Percentiles rank a stretch among this genome's conserved stretches.
Conservation (phyloP, 1,140 invertebrate genomes). For the Lasioglossum baleicum region DNA sequence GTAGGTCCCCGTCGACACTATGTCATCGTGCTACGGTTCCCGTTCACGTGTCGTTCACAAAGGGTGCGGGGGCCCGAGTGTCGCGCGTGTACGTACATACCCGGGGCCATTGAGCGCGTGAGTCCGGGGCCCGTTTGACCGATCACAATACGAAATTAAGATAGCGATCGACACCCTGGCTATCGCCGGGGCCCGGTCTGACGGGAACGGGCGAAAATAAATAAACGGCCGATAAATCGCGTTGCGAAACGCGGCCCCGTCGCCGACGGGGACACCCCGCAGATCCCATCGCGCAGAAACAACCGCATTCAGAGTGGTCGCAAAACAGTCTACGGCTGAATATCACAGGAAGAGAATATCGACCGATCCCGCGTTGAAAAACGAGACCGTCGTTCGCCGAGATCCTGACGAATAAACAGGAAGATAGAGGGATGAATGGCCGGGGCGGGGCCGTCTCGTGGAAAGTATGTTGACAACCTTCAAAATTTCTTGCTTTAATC, state of each 20-base stretch:
- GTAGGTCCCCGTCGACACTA: constrained; percentile 44
- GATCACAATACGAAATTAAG: constrained; percentile 69
- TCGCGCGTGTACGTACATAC: constrained; percentile 6
- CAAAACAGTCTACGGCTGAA: constrained; percentile 26
- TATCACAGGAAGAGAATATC: constrained; percentile 21
- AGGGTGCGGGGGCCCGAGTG: constrained; percentile 38
- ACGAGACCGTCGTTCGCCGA: neutral
- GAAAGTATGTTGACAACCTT: too few species aligned
- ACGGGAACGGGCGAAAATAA: constrained; percentile 57
- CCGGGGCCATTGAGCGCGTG: neutral
- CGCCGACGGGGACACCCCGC: constrained; percentile 30
- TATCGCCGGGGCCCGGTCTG: constrained; percentile 48
- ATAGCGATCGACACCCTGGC: constrained; percentile 64
- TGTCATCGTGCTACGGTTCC: constrained; percentile 35
- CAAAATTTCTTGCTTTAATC: too few species aligned
- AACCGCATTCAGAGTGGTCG: constrained; percentile 23
- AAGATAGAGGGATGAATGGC: neutral
- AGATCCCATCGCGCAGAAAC: constrained; percentile 42
- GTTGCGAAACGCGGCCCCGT: constrained; percentile 46
- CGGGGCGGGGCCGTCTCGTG: too few species aligned
- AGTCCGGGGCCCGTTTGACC: constrained; percentile 31
- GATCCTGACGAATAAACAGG: neutral
- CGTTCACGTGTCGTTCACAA: constrained; percentile 31
- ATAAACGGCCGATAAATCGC: constrained; percentile 62
- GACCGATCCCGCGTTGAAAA: neutral